These are phyloP conservation scores for Marmota monax DNA, from an alignment of 2,113 vertebrate species.

Conservation along the genomic window DNA sequence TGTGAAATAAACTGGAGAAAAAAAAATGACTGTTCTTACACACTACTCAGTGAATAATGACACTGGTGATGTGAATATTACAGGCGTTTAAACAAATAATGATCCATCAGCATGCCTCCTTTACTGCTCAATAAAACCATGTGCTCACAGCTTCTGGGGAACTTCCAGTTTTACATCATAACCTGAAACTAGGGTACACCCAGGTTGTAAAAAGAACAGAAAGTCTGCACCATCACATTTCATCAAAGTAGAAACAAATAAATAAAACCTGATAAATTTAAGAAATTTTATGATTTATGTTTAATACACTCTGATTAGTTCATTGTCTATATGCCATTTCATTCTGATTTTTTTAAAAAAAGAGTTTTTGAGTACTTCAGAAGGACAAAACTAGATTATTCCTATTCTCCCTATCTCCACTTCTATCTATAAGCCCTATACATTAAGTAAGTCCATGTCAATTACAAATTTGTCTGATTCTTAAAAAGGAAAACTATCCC, in stretches of 20 bases:
- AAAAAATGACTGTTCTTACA: not conserved
- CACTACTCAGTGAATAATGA: not conserved
- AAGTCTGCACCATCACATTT: not conserved
- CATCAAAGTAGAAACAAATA: not conserved
- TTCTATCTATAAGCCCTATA: not conserved
- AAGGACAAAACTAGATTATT: not conserved
- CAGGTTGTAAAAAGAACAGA: not conserved
- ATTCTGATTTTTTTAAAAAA: not conserved
- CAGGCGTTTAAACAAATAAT: not conserved
- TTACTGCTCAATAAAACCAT: not conserved
- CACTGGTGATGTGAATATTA: not conserved
- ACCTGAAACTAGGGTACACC: not conserved
- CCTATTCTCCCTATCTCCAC: not conserved
- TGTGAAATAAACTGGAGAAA: not conserved
- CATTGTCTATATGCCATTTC: not conserved
- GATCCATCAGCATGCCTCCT: not conserved
- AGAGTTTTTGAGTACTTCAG: not conserved
- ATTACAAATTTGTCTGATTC: not conserved
- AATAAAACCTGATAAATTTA: not conserved
- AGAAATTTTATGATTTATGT: not conserved
- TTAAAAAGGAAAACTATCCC: conserved; percentile 12
- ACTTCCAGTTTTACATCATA: not conserved
- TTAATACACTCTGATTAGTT: not conserved
- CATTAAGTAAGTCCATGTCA: not conserved
- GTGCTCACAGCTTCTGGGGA: not conserved